Percentiles rank a stretch among this genome's conserved stretches.
These are phyloP conservation scores for Cacatua alba DNA, from an alignment of 2,113 vertebrate genomes.

Conservation along the genomic window DNA sequence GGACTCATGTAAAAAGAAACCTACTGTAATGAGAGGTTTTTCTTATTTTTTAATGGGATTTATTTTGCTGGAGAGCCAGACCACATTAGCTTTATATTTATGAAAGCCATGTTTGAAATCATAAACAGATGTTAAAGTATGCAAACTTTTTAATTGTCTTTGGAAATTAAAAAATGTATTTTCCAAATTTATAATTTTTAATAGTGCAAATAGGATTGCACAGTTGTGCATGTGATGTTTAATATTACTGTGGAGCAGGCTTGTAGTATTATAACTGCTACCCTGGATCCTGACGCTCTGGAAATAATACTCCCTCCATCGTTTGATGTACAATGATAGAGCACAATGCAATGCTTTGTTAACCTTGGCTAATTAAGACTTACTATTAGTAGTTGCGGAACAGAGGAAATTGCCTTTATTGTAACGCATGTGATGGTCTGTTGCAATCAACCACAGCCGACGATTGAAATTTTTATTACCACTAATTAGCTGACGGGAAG, in stretches of 20 bases:
- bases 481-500: conserved; percentile 45
- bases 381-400: conserved; percentile 34
- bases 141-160: conserved; percentile 38
- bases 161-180: conserved; percentile 29
- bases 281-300: neutral
- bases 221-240: conserved; percentile 9
- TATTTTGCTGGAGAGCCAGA: conserved; percentile 56
- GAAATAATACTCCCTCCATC: neutral
- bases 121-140: conserved; percentile 63
- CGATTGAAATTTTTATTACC: conserved; percentile 67
- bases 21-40: conserved; percentile 42
- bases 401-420: conserved; percentile 46
- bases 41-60: conserved; percentile 61
- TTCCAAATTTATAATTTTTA: conserved; percentile 47
- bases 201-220: neutral
- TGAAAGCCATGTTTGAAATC: conserved; percentile 55
- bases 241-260: neutral
- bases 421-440: conserved; percentile 50
- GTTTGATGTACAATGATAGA: neutral
- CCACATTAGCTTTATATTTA: conserved; percentile 47
- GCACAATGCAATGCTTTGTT: conserved; percentile 57
- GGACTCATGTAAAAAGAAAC: conserved; percentile 50
- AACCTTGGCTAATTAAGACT: conserved; percentile 44
- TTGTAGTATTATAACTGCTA: neutral
- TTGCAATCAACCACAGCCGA: conserved; percentile 39